These are phyloP conservation scores for Nasonia giraulti DNA, from an alignment of 1,140 invertebrate species.

Conservation along the genomic window DNA sequence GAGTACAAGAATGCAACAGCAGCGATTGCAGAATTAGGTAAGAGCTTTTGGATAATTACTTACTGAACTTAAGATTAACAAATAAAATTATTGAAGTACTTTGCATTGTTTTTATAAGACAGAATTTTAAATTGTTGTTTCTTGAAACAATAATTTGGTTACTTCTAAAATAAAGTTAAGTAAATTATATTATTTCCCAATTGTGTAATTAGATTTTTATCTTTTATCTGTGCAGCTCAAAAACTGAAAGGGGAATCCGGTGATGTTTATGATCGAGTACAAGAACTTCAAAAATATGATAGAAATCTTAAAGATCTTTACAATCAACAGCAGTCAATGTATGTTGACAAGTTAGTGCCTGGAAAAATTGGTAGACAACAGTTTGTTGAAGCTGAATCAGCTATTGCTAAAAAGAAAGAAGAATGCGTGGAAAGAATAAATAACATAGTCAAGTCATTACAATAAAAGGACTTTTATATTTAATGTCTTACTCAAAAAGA, in stretches of 20 bases:
- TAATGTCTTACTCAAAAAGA: not conserved
- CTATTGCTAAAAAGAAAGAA: constrained; percentile 79
- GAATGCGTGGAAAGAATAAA: constrained; percentile 82
- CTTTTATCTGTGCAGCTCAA: constrained; percentile 57
- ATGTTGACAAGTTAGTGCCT: constrained; percentile 81
- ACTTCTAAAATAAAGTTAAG: not conserved
- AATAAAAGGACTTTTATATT: constrained; percentile 57
- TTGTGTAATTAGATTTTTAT: not conserved
- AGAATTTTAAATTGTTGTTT: not conserved
- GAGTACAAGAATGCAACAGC: constrained; percentile 80
- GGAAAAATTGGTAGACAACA: constrained; percentile 80
- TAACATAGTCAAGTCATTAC: constrained; percentile 74
- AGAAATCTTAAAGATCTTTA: constrained; percentile 74
- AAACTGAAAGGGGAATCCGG: constrained; percentile 80
- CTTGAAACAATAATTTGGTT: too few relatives aligned
- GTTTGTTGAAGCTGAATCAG: constrained; percentile 79
- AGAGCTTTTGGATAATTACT: not conserved
- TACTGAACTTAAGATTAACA: not conserved
- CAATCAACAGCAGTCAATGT: constrained; percentile 74
- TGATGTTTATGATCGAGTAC: constrained; percentile 80
- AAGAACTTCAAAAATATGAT: constrained; percentile 80
- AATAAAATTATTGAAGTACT: not conserved
- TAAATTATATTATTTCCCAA: too few relatives aligned
- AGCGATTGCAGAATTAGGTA: constrained; percentile 75
- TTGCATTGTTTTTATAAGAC: too few relatives aligned